Percentiles rank a stretch among this genome's conserved stretches.
phyloP scores from a whole-genome alignment of 92 coral and sea anemone species.

The Plumapathes pennacea region DNA sequence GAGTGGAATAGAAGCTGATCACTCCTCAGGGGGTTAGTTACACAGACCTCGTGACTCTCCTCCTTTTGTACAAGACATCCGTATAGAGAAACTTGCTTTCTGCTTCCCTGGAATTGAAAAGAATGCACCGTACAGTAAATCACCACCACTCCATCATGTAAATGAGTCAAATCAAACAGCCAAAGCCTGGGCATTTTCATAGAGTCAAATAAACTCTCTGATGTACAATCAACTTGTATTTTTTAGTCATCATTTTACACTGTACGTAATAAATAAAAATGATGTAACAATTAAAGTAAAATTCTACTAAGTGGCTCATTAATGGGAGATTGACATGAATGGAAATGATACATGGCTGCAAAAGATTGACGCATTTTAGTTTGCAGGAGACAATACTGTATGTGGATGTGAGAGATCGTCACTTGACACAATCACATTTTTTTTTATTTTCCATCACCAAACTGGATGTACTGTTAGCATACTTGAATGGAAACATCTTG shows the following conservation, averaged over 20 bases:
- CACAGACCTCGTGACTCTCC: slow-evolving; percentile 75
- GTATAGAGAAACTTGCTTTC: slow-evolving; percentile 80
- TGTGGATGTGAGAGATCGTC: background rate
- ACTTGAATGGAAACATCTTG: too few species aligned
- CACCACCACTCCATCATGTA: background rate
- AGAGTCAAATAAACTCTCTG: background rate
- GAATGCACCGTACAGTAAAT: background rate
- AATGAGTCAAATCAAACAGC: background rate
- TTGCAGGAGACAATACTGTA: too few species aligned
- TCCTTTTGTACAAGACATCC: slow-evolving; percentile 88
- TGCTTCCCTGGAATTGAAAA: slow-evolving; percentile 66
- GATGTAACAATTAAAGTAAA: too few species aligned
- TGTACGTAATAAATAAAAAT: too few species aligned
- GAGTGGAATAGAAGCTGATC: too few species aligned
- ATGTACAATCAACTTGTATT: background rate
- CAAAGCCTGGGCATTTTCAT: background rate
- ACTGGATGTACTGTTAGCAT: too few species aligned
- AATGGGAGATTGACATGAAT: too few species aligned
- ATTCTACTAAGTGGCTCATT: too few species aligned
- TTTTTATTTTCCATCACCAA: background rate
- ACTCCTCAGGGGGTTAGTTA: too few species aligned
- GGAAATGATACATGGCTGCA: too few species aligned
- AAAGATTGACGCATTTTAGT: too few species aligned
- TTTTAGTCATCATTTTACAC: too few species aligned
- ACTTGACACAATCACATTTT: background rate